phyloP scores from a whole-genome alignment of 2,888 invertebrate genomes.

The Megaustenia siamemsis region DNA sequence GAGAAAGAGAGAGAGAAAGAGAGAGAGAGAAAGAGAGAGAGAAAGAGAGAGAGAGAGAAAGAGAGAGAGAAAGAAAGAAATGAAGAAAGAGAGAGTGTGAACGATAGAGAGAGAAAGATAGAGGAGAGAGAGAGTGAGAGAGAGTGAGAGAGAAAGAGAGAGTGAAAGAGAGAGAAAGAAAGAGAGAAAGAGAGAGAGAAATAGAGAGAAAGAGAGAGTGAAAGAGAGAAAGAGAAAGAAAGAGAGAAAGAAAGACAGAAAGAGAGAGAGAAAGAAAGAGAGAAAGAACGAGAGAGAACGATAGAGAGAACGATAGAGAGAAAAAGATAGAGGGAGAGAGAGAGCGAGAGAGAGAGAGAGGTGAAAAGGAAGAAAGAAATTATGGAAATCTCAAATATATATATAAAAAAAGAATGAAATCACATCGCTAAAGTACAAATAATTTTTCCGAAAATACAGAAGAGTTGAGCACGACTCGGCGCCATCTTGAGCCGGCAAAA shows the following conservation, averaged over 20 bases:
- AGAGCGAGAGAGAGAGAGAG: neutral
- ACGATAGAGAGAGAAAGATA: too few relatives aligned
- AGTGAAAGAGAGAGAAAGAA: neutral
- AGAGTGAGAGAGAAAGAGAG: constrained; percentile 1
- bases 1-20: constrained; percentile 10
- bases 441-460: neutral
- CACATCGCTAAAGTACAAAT: neutral
- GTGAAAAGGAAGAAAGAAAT: neutral
- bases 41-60: neutral
- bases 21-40: constrained; percentile 15
- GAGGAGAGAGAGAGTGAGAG: neutral
- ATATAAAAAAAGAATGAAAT: neutral
- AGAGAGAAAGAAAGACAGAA: too few relatives aligned
- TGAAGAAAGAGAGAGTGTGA: neutral
- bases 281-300: neutral
- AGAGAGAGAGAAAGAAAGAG: neutral
- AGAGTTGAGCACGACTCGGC: neutral
- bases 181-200: too few relatives aligned
- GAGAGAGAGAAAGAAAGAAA: neutral
- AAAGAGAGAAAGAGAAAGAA: too few relatives aligned
- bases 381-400: too few relatives aligned
- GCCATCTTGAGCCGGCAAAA: neutral
- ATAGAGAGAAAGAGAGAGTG: too few relatives aligned
- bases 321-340: constrained; percentile 27
- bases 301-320: neutral